phyloP scores from a whole-genome alignment of 2,888 invertebrate genomes.

The Hylaea fasciaria region DNA sequence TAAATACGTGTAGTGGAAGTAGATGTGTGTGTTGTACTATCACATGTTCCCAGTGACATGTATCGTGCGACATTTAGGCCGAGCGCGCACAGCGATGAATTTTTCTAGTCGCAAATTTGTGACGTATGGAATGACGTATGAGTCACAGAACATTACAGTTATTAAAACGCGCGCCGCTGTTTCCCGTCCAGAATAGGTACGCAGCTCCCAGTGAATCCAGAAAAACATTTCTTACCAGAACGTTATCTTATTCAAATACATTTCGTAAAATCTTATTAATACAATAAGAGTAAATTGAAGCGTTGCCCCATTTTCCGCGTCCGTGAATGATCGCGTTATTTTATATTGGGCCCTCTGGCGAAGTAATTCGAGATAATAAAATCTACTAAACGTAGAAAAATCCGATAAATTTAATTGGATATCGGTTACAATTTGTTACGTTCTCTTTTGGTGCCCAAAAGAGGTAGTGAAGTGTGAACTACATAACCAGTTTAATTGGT shows the following conservation, averaged over 20 bases:
- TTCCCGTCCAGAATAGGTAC: too few relatives aligned
- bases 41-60: too few relatives aligned
- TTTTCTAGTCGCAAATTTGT: too few relatives aligned
- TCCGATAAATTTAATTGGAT: slow-evolving; percentile 27
- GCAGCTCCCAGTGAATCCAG: too few relatives aligned
- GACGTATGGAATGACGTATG: too few relatives aligned
- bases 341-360: slow-evolving; percentile 32
- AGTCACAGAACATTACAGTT: too few relatives aligned
- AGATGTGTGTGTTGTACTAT: too few relatives aligned
- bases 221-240: neutral
- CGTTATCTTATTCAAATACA: slow-evolving; percentile 9
- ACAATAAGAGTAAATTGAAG: slow-evolving; percentile 26
- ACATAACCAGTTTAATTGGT: too few relatives aligned
- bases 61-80: too few relatives aligned
- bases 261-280: slow-evolving; percentile 13
- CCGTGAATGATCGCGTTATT: slow-evolving; percentile 32
- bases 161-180: too few relatives aligned
- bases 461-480: neutral
- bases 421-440: slow-evolving; percentile 17
- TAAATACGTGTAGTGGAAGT: too few relatives aligned
- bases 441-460: neutral
- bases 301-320: slow-evolving; percentile 28
- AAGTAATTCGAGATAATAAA: slow-evolving; percentile 24
- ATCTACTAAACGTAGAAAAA: slow-evolving; percentile 20
- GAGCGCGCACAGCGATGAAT: too few relatives aligned